Percentiles rank a stretch among this genome's conserved stretches.
phyloP scores from a whole-genome alignment of 2,113 vertebrate species.

The Pogona vitticeps region DNA sequence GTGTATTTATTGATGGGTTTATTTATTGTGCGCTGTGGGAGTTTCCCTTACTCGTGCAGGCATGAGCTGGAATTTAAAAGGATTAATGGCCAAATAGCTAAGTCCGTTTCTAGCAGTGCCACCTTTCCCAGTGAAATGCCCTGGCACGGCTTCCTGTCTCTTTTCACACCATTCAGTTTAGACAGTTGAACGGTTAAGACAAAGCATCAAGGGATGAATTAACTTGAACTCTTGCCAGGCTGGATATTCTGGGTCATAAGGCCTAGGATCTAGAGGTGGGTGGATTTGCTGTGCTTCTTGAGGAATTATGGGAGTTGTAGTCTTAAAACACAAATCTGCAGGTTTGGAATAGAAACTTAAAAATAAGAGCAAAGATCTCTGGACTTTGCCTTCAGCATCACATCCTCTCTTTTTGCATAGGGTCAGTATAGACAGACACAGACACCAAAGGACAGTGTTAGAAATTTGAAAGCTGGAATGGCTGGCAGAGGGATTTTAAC shows the following conservation, averaged over 20 bases:
- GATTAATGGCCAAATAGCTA: constrained; percentile 49
- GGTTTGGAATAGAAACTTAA: too few relatives aligned
- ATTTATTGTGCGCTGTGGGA: constrained; percentile 26
- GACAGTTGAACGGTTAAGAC: background rate
- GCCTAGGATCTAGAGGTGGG: background rate
- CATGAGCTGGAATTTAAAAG: constrained; percentile 59
- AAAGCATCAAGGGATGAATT: background rate
- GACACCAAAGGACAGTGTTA: background rate
- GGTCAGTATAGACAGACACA: background rate
- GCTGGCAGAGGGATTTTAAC: background rate
- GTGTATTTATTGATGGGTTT: background rate
- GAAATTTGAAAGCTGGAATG: background rate
- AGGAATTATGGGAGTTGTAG: too few relatives aligned
- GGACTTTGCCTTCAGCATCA: background rate
- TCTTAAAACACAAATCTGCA: too few relatives aligned
- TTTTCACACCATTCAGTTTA: background rate
- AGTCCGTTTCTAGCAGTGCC: background rate
- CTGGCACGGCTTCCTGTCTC: constrained; percentile 39
- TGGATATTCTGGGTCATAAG: too few relatives aligned
- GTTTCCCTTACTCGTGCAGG: constrained; percentile 57
- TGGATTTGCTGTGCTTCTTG: too few relatives aligned
- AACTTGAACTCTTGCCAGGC: background rate
- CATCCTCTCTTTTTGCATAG: background rate
- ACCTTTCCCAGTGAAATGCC: constrained; percentile 20
- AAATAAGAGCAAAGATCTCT: background rate